Percentiles rank a stretch among this genome's conserved stretches.
phyloP scores from a whole-genome alignment of 2,797 vertebrate genomes.

The Syngnathus acus region DNA sequence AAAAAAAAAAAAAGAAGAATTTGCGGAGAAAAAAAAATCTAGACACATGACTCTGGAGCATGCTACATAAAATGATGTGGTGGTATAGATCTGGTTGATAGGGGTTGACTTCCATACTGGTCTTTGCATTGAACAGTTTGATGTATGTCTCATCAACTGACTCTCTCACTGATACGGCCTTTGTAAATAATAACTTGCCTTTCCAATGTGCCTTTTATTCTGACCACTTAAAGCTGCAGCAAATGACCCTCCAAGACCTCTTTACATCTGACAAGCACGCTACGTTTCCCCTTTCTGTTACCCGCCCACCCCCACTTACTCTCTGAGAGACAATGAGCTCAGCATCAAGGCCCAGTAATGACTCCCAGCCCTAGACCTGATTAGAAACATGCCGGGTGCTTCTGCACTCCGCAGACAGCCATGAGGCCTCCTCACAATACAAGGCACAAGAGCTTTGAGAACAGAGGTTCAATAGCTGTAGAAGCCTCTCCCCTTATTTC shows the following conservation, averaged over 20 bases:
- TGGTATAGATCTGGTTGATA: not conserved
- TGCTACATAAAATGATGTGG: not conserved
- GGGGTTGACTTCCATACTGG: constrained; percentile 25
- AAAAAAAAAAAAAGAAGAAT: not conserved
- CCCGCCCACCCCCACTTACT: constrained; percentile 14
- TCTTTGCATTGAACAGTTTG: constrained; percentile 30
- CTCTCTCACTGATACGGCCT: constrained; percentile 11
- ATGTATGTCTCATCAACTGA: constrained; percentile 37
- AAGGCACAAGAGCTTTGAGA: constrained; percentile 30
- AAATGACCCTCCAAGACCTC: constrained; percentile 49
- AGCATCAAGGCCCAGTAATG: constrained; percentile 66
- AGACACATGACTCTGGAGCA: not conserved
- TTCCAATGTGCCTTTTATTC: constrained; percentile 23
- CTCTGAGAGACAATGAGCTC: constrained; percentile 71
- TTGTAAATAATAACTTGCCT: constrained; percentile 19
- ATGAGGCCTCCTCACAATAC: constrained; percentile 49
- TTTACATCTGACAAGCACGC: constrained; percentile 51
- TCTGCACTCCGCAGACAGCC: constrained; percentile 69
- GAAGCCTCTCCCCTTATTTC: constrained; percentile 13
- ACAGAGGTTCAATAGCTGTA: constrained; percentile 11
- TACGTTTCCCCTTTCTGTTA: constrained; percentile 24
- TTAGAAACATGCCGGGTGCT: constrained; percentile 80
- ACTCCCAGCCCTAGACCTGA: constrained; percentile 73
- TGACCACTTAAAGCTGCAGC: constrained; percentile 46
- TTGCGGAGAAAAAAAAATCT: not conserved